Evolutionary conservation across 2,797 vertebrate genomes (phyloP), one percentile per base, ranked within the genome.

Genomic region (Bradypodion pumilum): DNA sequence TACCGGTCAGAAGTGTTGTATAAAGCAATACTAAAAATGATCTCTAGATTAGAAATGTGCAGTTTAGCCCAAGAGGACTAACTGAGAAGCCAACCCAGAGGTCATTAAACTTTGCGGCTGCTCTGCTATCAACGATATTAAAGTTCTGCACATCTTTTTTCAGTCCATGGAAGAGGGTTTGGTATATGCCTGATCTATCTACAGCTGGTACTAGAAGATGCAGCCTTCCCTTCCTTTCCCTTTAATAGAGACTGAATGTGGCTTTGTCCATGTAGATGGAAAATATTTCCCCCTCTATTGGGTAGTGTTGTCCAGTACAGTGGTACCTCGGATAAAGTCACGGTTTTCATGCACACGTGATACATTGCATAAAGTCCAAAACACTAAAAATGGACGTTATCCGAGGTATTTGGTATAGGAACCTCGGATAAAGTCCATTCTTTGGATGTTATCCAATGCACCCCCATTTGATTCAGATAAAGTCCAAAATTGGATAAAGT

Each of bases 171-270:
- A 49, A 76, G 25, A 72, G 21, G 59, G 49, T 2, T 27, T 40
- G 19, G 13, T 62, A 44, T 25, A 56, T 25, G 70, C 6, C 8
- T 19, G 42, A 25, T 74, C 29, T 66, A 65, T 12, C 40, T 74
- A 3, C 59, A 63, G 59, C 70, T 65, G 56, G 40, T 74, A 40
- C 27, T 35, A 82, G 42, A 65, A 35, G 60, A 29, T 74, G 59
- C 27, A 60, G 52, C 37, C 2, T 27, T 82, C 7, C 44, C 60
- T 75, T 86, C 81, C 87, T 82, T 49, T 49, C 52, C 89, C 78
- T 86, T 93, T 91, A 87, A 89, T 89, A 86, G 78, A 63, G 82
- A 86, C 90, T 91, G 93, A 93, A 68, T 52, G n/a, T 37, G n/a
- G 52, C 52, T 56, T 56, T 13, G 52, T 56, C 52, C 52, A 56